phyloP scores from a whole-genome alignment of 2,113 vertebrate species.

The Tachuris rubrigastra region DNA sequence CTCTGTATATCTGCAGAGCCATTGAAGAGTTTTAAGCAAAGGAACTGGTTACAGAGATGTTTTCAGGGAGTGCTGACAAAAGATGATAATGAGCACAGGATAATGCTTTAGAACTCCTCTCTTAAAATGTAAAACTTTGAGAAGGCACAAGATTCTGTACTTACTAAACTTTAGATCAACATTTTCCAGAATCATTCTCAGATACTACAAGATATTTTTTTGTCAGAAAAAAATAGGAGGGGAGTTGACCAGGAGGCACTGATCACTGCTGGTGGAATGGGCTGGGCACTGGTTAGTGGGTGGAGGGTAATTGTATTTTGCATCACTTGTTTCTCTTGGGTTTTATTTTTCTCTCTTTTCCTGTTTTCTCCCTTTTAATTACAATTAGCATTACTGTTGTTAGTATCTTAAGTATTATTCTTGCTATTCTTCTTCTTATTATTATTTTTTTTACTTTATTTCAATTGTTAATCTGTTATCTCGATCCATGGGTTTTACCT shows the following conservation, averaged over 20 bases:
- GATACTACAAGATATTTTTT: background rate
- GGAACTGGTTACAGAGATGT: fast-evolving
- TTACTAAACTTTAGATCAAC: background rate
- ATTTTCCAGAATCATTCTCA: background rate
- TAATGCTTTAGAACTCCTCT: background rate
- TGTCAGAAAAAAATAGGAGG: background rate
- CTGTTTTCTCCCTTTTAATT: background rate
- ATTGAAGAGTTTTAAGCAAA: background rate
- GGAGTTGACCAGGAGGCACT: background rate
- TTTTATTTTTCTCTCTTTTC: background rate
- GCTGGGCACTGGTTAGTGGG: background rate
- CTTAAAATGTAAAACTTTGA: background rate
- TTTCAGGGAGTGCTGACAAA: background rate
- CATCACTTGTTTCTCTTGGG: too few species aligned
- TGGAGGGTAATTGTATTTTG: too few species aligned
- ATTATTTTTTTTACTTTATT: too few species aligned
- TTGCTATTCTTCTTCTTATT: background rate
- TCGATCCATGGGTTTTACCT: background rate
- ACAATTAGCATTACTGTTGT: background rate
- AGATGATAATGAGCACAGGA: background rate
- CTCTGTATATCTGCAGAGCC: background rate
- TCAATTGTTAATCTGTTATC: background rate
- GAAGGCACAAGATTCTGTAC: background rate
- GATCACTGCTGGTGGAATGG: background rate
- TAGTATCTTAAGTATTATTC: background rate